Conservation (phyloP, 2,113 vertebrate species). For the Lampris megalopsis region DNA sequence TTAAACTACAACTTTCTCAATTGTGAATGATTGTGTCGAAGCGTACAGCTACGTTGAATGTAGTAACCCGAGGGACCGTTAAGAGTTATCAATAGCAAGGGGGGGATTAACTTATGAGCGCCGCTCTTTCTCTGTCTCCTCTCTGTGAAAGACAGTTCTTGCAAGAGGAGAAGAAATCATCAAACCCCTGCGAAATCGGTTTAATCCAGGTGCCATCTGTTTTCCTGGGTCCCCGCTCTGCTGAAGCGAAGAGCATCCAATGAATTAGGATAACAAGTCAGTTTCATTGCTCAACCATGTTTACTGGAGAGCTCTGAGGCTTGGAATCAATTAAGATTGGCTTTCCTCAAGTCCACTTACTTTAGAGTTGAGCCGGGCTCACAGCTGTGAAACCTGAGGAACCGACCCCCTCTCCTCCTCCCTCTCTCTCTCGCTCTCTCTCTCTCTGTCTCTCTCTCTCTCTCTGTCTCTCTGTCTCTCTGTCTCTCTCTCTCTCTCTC, state of each 20-base stretch:
- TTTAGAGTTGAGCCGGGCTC: constrained; percentile 82
- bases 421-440: constrained; percentile 22
- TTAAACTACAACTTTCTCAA: background rate
- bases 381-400: constrained; percentile 90
- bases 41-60: background rate
- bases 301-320: constrained; percentile 84
- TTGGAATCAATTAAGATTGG: constrained; percentile 88
- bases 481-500: constrained; percentile 20
- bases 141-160: constrained; percentile 33
- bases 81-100: constrained; percentile 17
- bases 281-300: constrained; percentile 82
- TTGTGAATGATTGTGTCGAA: background rate
- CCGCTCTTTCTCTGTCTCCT: too few relatives aligned
- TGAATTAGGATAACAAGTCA: constrained; percentile 84
- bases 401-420: constrained; percentile 77
- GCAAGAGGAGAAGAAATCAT: constrained; percentile 52
- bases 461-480: constrained; percentile 65
- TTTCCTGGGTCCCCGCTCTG: constrained; percentile 51
- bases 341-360: constrained; percentile 90
- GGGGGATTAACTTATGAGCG: too few relatives aligned
- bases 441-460: constrained; percentile 32
- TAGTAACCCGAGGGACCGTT: constrained; percentile 29
- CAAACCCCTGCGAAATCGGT: constrained; percentile 47
- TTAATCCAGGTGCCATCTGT: constrained; percentile 68
- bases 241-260: constrained; percentile 67